A percentile compares a stretch with the other conserved stretches of the same genome.
These are phyloP conservation scores for Drosophila recens DNA, from an alignment of 2,888 invertebrate species.

Conservation along the genomic window DNA sequence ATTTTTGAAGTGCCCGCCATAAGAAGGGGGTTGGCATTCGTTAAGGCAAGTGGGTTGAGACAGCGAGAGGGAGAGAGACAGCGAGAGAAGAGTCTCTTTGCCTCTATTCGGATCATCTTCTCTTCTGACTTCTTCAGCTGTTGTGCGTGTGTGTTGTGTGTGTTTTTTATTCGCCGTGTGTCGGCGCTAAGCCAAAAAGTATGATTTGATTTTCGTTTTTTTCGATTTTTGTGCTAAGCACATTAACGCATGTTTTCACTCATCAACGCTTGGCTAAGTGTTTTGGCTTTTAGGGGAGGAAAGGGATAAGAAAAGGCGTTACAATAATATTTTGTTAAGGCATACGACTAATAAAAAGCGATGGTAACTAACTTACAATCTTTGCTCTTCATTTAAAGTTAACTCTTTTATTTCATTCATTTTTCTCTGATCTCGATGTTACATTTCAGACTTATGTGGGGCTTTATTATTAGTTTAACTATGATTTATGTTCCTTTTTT, in stretches of 20 bases:
- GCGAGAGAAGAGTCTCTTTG: background rate
- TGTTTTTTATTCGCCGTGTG: conserved; percentile 52
- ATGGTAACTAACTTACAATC: background rate
- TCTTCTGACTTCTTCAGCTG: conserved; percentile 56
- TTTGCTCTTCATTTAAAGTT: background rate
- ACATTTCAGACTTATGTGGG: too few relatives aligned
- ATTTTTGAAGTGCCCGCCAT: conserved; percentile 63
- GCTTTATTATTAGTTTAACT: too few relatives aligned
- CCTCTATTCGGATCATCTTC: conserved; percentile 14
- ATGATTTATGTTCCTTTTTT: too few relatives aligned
- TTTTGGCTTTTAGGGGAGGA: conserved; percentile 25
- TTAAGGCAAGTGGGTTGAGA: conserved; percentile 35
- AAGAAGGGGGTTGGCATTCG: conserved; percentile 36
- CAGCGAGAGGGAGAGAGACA: background rate
- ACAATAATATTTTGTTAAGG: conserved; percentile 31
- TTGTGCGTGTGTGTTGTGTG: conserved; percentile 25
- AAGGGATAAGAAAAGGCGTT: conserved; percentile 6
- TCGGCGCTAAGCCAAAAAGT: conserved; percentile 72
- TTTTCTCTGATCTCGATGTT: too few relatives aligned
- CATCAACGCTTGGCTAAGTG: conserved; percentile 77
- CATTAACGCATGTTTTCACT: conserved; percentile 77
- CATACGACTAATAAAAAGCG: conserved; percentile 18
- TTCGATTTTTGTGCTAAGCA: conserved; percentile 62
- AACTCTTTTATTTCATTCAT: too few relatives aligned
- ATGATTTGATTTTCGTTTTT: conserved; percentile 75